Evolutionary conservation across 2,888 invertebrate genomes (phyloP).

Genomic region (Girardia tigrina): DNA sequence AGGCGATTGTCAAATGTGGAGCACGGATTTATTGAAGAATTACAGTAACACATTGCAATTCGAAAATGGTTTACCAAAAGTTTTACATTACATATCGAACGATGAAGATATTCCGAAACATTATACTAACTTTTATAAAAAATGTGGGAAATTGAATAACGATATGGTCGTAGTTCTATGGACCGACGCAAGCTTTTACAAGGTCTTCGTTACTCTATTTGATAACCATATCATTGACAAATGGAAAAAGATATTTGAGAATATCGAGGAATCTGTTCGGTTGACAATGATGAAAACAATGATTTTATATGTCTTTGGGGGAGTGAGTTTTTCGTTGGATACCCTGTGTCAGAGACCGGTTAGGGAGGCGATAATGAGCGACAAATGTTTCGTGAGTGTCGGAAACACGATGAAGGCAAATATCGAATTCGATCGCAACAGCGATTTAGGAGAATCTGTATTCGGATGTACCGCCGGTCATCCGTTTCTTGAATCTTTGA

Average conservation of each 20-base stretch:
- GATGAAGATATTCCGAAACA: not conserved
- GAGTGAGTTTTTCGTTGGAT: not conserved
- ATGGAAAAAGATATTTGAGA: not conserved
- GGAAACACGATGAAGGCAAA: not conserved
- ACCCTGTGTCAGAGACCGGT: not conserved
- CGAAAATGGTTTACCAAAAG: not conserved
- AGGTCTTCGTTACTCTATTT: not conserved
- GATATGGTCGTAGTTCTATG: not conserved
- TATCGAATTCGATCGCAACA: not conserved
- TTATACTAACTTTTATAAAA: not conserved
- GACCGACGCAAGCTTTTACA: not conserved
- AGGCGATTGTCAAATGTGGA: not conserved
- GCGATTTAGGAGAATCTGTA: not conserved
- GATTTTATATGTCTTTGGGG: not conserved
- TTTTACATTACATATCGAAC: not conserved
- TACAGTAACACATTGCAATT: not conserved
- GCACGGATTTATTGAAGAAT: not conserved
- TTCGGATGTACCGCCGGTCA: not conserved
- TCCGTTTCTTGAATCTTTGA: not conserved
- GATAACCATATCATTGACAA: not conserved
- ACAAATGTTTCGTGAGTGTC: not conserved
- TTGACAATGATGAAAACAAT: not conserved
- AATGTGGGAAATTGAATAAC: not conserved
- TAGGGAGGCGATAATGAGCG: not conserved
- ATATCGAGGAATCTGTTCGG: not conserved